Base-by-base conservation (phyloP, 2,888 invertebrate species). In the Drosophila mettleri region DNA sequence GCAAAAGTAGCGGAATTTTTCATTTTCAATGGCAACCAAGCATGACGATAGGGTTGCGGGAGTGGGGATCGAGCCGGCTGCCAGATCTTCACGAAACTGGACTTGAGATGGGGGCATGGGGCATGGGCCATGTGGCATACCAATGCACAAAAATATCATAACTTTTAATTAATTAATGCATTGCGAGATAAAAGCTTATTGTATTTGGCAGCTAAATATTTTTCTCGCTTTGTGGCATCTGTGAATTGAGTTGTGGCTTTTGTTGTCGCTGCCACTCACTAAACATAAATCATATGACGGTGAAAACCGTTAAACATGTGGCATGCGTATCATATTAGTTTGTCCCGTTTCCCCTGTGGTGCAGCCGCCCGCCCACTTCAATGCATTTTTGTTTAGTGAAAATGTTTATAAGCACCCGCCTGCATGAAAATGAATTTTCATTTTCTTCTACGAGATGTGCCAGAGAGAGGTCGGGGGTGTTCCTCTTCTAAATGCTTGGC, bases 1-100 rank as follows among this genome's bases (percentile, higher is more conserved):
- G 81, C 83, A 86, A 86, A 88, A 89, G 77, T 88, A 89, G 80
- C 84, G 84, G 81, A 75, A 75, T 86, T 63, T 82, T 83, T 88
- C 72, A 62, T 78, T 80, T 86, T 86, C 79, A 78, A 65, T 80
- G 69, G 60, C 80, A 80, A 65, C 80, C 74, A 69, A 55, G 66
- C 84, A 63, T 67, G 61, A 72, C 78, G 49, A 22, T 9, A 27
- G 12, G 16, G 6, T 9, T 22, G 31, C 36, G 33, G 27, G 31
- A 62, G 46, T 31, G 43, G 48, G 48, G 33, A 52, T 9, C 31
- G 7, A 3, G 31, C 53, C 66, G 55, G 62, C 43, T 62, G 60
- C 43, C n/a, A 46, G 41, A 29, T 54, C 31, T 46, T 16, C 29
- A 41, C 36, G 34, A 46, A 51, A 34, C 27, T 20, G 14, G 38